Evolutionary conservation across 2,888 invertebrate species (phyloP).

Genomic region (Zelleria hepariella): DNA sequence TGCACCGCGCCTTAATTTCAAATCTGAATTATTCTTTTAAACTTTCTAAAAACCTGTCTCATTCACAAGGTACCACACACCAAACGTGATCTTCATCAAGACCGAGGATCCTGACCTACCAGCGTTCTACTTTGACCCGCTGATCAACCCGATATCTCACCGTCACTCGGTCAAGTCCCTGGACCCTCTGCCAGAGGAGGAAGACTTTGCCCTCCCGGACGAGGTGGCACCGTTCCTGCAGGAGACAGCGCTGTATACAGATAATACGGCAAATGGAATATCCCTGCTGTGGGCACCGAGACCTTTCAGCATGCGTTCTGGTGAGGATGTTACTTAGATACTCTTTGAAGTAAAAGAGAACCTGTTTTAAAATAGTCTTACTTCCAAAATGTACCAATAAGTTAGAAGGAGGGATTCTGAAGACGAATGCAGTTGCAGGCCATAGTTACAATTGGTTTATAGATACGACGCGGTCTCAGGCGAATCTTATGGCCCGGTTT

Average conservation of each 20-base stretch:
- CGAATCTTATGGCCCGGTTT: no score
- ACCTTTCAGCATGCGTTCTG: conserved; percentile 96
- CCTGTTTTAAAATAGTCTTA: no score
- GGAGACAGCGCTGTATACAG: conserved; percentile 96
- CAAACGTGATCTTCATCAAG: conserved; percentile 99
- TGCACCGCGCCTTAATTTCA: no score
- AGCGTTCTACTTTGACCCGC: conserved; percentile 99
- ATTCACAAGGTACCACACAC: conserved; percentile 92
- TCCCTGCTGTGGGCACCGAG: conserved; percentile 97
- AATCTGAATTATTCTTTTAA: background rate
- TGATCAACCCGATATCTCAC: conserved; percentile 99
- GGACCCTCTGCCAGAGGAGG: conserved; percentile 93
- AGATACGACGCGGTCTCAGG: no score
- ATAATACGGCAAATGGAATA: conserved; percentile 99
- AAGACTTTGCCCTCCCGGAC: conserved; percentile 93
- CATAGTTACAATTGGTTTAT: no score
- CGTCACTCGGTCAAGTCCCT: conserved; percentile 87
- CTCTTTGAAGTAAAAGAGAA: no score
- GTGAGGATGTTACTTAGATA: no score
- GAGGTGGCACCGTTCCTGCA: conserved; percentile 93
- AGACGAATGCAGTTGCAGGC: no score
- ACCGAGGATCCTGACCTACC: conserved; percentile 99
- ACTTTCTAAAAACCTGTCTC: background rate
- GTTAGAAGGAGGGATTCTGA: no score
- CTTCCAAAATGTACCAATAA: no score